phyloP scores from a whole-genome alignment of 2,797 vertebrate genomes.

The Karalla daura region DNA sequence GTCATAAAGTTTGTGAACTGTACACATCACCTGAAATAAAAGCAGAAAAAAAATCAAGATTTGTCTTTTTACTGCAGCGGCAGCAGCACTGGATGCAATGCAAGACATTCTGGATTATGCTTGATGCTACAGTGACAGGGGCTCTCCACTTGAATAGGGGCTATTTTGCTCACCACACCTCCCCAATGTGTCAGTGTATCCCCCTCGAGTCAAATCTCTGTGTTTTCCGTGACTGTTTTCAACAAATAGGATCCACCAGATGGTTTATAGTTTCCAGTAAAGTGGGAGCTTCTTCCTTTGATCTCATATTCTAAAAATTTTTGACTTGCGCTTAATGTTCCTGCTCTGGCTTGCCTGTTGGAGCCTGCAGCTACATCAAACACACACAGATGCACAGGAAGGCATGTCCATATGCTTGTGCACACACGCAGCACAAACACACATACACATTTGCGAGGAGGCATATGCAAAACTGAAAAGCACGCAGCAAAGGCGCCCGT shows the following conservation, averaged over 20 bases:
- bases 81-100: too few species aligned
- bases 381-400: slow-evolving; percentile 11
- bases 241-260: slow-evolving; percentile 24
- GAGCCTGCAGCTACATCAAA: slow-evolving; percentile 11
- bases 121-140: slow-evolving; percentile 13
- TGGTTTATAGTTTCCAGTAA: slow-evolving; percentile 36
- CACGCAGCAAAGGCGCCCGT: not conserved
- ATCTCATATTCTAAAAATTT: slow-evolving; percentile 27
- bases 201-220: slow-evolving; percentile 16
- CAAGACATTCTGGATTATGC: too few species aligned
- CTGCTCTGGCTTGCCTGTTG: slow-evolving; percentile 2
- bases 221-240: slow-evolving; percentile 22
- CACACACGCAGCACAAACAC: not conserved
- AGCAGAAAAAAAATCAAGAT: too few species aligned
- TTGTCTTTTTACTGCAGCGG: too few species aligned
- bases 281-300: slow-evolving; percentile 29
- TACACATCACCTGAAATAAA: too few species aligned
- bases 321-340: slow-evolving; percentile 17
- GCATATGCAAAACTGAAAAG: slow-evolving; percentile 4
- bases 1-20: too few species aligned
- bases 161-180: slow-evolving; percentile 1
- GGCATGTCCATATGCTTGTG: too few species aligned
- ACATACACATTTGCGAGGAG: slow-evolving; percentile 5
- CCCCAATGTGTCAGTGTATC: slow-evolving; percentile 15
- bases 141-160: not conserved